Evolutionary conservation across 1,140 invertebrate genomes (phyloP).

Genomic region (Idris sp.): DNA sequence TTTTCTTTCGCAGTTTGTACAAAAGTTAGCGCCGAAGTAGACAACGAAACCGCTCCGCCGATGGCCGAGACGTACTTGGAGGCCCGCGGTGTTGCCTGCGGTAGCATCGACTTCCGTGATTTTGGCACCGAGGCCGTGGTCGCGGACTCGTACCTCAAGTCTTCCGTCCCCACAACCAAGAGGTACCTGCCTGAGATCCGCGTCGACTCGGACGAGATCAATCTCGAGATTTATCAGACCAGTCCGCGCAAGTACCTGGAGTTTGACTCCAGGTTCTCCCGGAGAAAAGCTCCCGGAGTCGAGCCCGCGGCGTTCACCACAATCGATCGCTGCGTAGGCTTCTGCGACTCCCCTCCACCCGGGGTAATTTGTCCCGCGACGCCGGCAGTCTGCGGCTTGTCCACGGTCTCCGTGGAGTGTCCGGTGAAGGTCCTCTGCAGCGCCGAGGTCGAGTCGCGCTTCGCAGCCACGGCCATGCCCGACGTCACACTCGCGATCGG

Average conservation of each 20-base stretch:
- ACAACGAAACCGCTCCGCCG: conserved; percentile 66
- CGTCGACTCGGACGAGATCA: conserved; percentile 71
- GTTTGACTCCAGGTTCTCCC: conserved; percentile 46
- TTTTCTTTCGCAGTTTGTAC: conserved; percentile 64
- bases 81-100: conserved; percentile 68
- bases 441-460: conserved; percentile 72
- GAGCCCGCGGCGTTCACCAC: conserved; percentile 36
- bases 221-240: conserved; percentile 73
- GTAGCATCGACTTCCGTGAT: conserved; percentile 72
- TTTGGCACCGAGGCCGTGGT: conserved; percentile 66
- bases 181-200: conserved; percentile 70
- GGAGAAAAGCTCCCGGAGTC: conserved; percentile 16
- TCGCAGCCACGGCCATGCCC: conserved; percentile 67
- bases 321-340: conserved; percentile 56
- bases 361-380: conserved; percentile 5
- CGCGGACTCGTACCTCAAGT: conserved; percentile 62
- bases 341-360: conserved; percentile 48
- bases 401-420: conserved; percentile 49
- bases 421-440: conserved; percentile 68
- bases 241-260: conserved; percentile 75
- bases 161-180: conserved; percentile 54
- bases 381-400: conserved; percentile 16
- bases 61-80: conserved; percentile 65
- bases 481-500: conserved; percentile 75
- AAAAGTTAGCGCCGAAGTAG: conserved; percentile 65